Conservation (phyloP, 2,797 vertebrate genomes). For the Amphiprion clarkii region DNA sequence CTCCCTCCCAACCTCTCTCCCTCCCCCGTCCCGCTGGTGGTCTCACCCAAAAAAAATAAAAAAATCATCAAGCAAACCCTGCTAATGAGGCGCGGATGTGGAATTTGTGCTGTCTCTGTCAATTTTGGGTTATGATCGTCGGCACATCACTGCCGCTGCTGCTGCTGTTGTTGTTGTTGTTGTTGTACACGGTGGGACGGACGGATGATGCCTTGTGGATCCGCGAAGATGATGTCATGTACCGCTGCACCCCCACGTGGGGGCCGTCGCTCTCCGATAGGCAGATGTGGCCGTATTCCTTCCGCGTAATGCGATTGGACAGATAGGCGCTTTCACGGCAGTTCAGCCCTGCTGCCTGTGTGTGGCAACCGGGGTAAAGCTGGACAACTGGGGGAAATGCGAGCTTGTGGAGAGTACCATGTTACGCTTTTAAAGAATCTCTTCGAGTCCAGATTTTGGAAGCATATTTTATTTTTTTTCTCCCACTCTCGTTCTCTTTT, state of each 20-base stretch:
- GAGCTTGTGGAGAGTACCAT: constrained; percentile 81
- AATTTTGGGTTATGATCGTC: constrained; percentile 60
- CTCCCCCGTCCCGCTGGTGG: constrained; percentile 39
- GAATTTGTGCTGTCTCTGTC: constrained; percentile 55
- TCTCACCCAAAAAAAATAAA: constrained; percentile 49
- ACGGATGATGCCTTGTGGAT: constrained; percentile 71
- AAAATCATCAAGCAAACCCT: constrained; percentile 3
- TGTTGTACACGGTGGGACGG: constrained; percentile 66
- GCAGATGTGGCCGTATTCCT: constrained; percentile 74
- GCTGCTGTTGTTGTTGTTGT: constrained; percentile 51
- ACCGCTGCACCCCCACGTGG: constrained; percentile 89
- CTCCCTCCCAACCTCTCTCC: not conserved
- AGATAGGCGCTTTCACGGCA: constrained; percentile 88
- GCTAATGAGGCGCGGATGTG: constrained; percentile 62
- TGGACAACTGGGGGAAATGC: constrained; percentile 81
- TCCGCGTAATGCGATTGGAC: constrained; percentile 88
- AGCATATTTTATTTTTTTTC: constrained; percentile 37
- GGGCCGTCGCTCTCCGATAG: constrained; percentile 82
- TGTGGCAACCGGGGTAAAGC: constrained; percentile 86
- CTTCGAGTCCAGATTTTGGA: constrained; percentile 75
- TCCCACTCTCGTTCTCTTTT: constrained; percentile 17
- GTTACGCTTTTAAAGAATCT: constrained; percentile 82
- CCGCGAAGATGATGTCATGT: constrained; percentile 79
- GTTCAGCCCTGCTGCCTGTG: constrained; percentile 88
- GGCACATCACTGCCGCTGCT: constrained; percentile 54